Percentiles rank a stretch among this genome's conserved stretches.
These are phyloP conservation scores for Drosophila trapezifrons DNA, from an alignment of 1,140 invertebrate species.

Conservation along the genomic window DNA sequence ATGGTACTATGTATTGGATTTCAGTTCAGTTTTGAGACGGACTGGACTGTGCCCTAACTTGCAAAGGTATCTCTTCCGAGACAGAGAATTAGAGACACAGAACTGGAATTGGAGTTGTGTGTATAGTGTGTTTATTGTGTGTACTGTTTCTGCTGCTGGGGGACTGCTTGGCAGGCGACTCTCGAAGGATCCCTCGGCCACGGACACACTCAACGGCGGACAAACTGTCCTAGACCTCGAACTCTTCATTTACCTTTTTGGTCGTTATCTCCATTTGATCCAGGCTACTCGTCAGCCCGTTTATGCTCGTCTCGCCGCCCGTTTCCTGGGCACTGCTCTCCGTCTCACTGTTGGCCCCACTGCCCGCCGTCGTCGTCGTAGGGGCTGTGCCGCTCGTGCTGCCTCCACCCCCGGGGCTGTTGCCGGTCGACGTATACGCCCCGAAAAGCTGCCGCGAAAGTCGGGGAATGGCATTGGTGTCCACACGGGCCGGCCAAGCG, in stretches of 20 bases:
- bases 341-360: constrained; percentile 68
- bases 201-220: constrained; percentile 15
- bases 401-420: background rate
- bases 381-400: constrained; percentile 9
- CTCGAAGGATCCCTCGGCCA: constrained; percentile 11
- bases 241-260: constrained; percentile 74
- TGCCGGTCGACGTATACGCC: constrained; percentile 40
- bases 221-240: background rate
- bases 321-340: constrained; percentile 71
- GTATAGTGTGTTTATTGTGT: constrained; percentile 49
- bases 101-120: constrained; percentile 24
- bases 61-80: constrained; percentile 22
- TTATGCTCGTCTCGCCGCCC: constrained; percentile 54
- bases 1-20: background rate
- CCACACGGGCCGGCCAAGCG: constrained; percentile 54
- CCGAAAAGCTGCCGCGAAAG: constrained; percentile 62
- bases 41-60: background rate
- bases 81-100: constrained; percentile 14
- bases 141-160: constrained; percentile 28
- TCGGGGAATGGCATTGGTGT: constrained; percentile 61
- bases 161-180: constrained; percentile 38
- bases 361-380: constrained; percentile 36
- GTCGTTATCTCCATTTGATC: constrained; percentile 72
- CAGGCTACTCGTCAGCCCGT: constrained; percentile 68
- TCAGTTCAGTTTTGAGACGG: background rate